Conservation (phyloP, 2,888 invertebrate genomes). For the Drosophila pseudotalamancana region DNA sequence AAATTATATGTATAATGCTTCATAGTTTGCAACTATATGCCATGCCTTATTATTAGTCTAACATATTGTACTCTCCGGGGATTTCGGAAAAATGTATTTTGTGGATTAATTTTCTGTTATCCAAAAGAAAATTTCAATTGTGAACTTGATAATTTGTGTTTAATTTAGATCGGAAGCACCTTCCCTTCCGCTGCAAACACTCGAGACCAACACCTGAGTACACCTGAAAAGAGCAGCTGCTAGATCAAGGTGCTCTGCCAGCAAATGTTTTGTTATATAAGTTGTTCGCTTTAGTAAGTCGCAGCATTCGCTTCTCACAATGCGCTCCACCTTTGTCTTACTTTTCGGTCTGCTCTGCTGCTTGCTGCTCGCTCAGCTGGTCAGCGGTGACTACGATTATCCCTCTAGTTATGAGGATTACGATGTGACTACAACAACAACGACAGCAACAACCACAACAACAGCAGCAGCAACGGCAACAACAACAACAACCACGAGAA, state of each 20-base stretch:
- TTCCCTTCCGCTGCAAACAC: neutral
- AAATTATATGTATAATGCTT: too few species aligned
- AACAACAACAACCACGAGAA: too few species aligned
- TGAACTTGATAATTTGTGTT: neutral
- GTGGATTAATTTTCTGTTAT: too few species aligned
- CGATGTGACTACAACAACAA: neutral
- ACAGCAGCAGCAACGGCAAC: neutral
- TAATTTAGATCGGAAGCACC: neutral
- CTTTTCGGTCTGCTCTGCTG: constrained; percentile 6
- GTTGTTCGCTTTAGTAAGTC: neutral
- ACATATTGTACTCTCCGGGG: too few species aligned
- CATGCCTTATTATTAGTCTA: too few species aligned
- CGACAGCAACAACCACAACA: neutral
- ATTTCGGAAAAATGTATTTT: neutral
- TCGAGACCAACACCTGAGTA: constrained; percentile 11
- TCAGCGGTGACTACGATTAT: neutral
- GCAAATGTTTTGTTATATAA: constrained; percentile 15
- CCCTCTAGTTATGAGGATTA: neutral
- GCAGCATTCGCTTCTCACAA: neutral
- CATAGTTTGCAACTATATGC: too few species aligned
- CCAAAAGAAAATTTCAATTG: too few species aligned
- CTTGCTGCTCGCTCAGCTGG: constrained; percentile 6
- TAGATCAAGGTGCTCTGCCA: neutral
- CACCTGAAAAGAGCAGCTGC: neutral
- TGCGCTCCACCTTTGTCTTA: constrained; percentile 3